Evolutionary conservation across 1,140 invertebrate genomes (phyloP).

Genomic region (Neuroterus valhalla): DNA sequence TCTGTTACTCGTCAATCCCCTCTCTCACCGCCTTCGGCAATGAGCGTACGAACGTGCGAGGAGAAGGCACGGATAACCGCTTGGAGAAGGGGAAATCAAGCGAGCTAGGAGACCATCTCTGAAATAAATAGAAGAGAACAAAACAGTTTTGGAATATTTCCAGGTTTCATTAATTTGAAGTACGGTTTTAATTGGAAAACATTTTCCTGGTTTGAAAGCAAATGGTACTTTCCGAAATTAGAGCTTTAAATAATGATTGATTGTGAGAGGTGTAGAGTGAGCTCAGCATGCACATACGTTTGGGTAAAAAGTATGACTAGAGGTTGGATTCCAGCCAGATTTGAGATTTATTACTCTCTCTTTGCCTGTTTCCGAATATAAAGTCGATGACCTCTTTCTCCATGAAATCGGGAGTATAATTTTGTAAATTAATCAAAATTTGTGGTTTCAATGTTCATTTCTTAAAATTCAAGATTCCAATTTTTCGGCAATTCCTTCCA

Average conservation of each 20-base stretch:
- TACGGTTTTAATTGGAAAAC: too few species aligned
- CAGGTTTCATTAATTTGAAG: too few species aligned
- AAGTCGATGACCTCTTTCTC: slow-evolving; percentile 21
- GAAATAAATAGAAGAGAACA: too few species aligned
- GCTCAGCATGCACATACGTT: neutral
- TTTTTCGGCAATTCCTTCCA: too few species aligned
- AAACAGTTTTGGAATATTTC: too few species aligned
- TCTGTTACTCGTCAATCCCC: too few species aligned
- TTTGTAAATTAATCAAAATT: neutral
- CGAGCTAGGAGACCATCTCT: too few species aligned
- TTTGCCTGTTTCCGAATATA: neutral
- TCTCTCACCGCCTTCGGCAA: too few species aligned
- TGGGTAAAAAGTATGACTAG: slow-evolving; percentile 1
- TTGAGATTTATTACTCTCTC: slow-evolving; percentile 2
- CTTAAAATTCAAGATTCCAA: neutral
- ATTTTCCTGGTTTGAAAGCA: neutral
- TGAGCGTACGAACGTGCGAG: too few species aligned
- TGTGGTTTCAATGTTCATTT: neutral
- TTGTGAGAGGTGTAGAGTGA: neutral
- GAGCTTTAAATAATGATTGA: slow-evolving; percentile 13
- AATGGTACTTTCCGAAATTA: neutral
- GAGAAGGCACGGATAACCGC: too few species aligned
- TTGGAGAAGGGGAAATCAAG: too few species aligned
- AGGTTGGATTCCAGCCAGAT: neutral
- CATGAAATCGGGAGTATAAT: slow-evolving; percentile 1